These are phyloP conservation scores for Lasioglossum lativentre DNA, from an alignment of 2,888 invertebrate species.

Conservation along the genomic window DNA sequence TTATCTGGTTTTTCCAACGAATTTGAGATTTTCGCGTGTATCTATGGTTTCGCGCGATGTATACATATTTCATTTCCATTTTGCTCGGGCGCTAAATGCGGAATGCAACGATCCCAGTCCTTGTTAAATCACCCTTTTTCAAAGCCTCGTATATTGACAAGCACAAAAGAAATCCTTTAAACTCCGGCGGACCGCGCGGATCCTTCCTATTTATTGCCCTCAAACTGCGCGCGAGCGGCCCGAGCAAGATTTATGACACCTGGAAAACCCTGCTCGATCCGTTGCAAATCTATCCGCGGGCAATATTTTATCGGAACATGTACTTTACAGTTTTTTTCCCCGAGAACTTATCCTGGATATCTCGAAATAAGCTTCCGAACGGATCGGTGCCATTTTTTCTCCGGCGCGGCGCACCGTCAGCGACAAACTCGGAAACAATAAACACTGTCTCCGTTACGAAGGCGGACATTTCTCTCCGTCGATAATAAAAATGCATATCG, in stretches of 20 bases:
- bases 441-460: neutral
- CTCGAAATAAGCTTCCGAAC: slow-evolving; percentile 62
- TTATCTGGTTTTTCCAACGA: neutral
- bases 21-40: neutral
- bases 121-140: slow-evolving; percentile 5
- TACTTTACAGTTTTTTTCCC: slow-evolving; percentile 66
- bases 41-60: neutral
- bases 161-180: slow-evolving; percentile 47
- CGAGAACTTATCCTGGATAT: slow-evolving; percentile 63
- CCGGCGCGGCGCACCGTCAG: slow-evolving; percentile 14
- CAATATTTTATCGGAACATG: slow-evolving; percentile 65
- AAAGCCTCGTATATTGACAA: slow-evolving; percentile 20
- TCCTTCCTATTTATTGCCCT: slow-evolving; percentile 62
- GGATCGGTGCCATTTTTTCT: slow-evolving; percentile 32
- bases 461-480: neutral
- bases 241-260: slow-evolving; percentile 67
- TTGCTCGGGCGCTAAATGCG: slow-evolving; percentile 11
- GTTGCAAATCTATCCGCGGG: slow-evolving; percentile 70
- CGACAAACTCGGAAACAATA: slow-evolving; percentile 43
- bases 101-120: neutral
- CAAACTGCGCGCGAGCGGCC: slow-evolving; percentile 43
- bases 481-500: slow-evolving; percentile 13
- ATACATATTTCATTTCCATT: slow-evolving; percentile 5
- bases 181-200: slow-evolving; percentile 42
- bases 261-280: slow-evolving; percentile 64